Evolutionary conservation across 2,888 invertebrate genomes (phyloP).

Genomic region (Conus canariensis): DNA sequence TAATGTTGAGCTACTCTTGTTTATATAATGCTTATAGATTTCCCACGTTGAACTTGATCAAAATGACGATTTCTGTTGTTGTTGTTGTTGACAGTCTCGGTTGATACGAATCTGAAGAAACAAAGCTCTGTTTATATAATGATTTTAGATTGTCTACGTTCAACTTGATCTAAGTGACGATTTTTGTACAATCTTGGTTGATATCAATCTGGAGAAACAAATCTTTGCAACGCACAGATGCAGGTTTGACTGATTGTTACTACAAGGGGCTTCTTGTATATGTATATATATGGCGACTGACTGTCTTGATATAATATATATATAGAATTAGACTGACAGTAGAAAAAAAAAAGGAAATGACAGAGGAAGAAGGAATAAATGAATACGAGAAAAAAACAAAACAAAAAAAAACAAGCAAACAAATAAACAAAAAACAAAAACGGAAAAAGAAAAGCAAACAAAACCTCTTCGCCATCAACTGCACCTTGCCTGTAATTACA

Average conservation of each 20-base stretch:
- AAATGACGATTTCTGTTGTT: no score
- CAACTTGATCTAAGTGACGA: no score
- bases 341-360: not conserved
- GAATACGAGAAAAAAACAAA: not conserved
- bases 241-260: not conserved
- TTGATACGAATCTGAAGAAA: no score
- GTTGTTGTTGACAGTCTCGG: no score
- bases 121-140: no score
- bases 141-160: no score
- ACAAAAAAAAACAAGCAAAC: not conserved
- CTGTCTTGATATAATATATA: no score
- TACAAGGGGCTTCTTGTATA: not conserved
- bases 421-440: not conserved
- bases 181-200: not conserved
- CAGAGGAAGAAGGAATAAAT: not conserved
- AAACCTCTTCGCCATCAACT: not conserved
- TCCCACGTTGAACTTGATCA: no score
- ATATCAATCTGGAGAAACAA: not conserved
- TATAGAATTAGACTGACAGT: not conserved
- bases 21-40: no score
- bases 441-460: not conserved
- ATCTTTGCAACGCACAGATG: not conserved
- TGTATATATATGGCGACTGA: no score
- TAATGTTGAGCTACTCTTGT: no score
- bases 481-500: not conserved